Conservation (phyloP, 2,113 vertebrate species). For the Ia io region DNA sequence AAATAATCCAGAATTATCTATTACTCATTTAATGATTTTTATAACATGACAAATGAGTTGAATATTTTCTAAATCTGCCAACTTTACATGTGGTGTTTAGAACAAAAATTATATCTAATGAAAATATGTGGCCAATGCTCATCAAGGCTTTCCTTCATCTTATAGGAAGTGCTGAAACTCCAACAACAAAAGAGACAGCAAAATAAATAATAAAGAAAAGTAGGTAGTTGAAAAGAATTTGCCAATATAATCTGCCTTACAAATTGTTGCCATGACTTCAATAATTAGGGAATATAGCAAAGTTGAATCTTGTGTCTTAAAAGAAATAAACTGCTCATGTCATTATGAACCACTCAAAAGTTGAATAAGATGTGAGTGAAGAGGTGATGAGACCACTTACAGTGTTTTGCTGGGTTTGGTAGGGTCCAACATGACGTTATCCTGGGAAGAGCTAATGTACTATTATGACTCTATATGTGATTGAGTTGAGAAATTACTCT, state of each 20-base stretch:
- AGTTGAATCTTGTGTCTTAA: neutral
- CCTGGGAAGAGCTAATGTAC: neutral
- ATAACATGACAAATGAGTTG: neutral
- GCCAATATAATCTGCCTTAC: neutral
- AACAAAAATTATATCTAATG: neutral
- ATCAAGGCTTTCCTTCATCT: neutral
- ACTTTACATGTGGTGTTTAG: neutral
- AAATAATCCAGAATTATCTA: neutral
- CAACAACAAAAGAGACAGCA: neutral
- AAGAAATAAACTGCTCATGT: neutral
- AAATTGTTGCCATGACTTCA: neutral
- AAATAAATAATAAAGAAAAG: conserved; percentile 7
- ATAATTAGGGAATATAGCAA: neutral
- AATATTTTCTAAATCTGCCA: neutral
- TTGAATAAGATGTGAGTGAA: neutral
- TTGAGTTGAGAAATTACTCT: neutral
- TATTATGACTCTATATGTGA: neutral
- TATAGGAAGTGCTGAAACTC: neutral
- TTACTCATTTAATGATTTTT: neutral
- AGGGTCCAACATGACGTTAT: neutral
- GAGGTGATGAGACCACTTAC: neutral
- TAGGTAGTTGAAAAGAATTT: neutral
- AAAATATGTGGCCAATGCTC: neutral
- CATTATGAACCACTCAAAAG: neutral
- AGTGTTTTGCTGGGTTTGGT: neutral